These are phyloP conservation scores for Sinodicranocentrus sp. DNA, from an alignment of 2,888 invertebrate species.

Conservation along the genomic window DNA sequence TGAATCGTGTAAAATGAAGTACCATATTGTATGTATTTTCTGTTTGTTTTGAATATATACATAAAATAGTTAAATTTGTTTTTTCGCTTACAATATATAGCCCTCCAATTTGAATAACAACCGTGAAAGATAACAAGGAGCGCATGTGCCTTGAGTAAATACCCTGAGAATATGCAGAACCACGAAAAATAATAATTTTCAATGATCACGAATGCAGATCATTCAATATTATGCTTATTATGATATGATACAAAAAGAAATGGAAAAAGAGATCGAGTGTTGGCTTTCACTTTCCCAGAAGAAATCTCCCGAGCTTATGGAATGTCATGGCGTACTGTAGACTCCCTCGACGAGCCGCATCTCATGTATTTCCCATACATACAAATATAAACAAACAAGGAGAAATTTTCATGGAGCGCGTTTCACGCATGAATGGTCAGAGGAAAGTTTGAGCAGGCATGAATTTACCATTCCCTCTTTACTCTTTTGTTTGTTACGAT, in stretches of 20 bases:
- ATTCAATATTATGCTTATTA: conserved; percentile 10
- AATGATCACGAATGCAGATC: conserved; percentile 5
- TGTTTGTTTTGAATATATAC: no score
- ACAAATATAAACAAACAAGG: conserved; percentile 47
- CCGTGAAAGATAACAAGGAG: no score
- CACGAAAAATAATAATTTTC: conserved; percentile 15
- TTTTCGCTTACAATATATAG: no score
- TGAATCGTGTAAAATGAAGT: no score
- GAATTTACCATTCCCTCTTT: conserved; percentile 14
- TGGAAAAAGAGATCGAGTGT: conserved; percentile 3
- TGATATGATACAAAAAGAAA: neutral
- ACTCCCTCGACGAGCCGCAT: neutral
- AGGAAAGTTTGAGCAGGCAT: conserved; percentile 35
- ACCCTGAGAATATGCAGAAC: neutral
- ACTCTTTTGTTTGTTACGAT: conserved; percentile 7
- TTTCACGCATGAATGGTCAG: conserved; percentile 54
- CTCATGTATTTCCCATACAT: neutral
- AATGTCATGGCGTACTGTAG: neutral
- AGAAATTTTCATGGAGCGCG: conserved; percentile 54
- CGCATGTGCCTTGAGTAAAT: neutral
- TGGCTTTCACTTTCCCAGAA: conserved; percentile 14
- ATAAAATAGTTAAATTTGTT: no score
- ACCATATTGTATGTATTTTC: no score
- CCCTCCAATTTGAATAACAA: no score
- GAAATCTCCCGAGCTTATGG: conserved; percentile 13